Evolutionary conservation across 1,140 invertebrate species (phyloP), one percentile per base, ranked within the genome.

Genomic region (Drosophila saltans): DNA sequence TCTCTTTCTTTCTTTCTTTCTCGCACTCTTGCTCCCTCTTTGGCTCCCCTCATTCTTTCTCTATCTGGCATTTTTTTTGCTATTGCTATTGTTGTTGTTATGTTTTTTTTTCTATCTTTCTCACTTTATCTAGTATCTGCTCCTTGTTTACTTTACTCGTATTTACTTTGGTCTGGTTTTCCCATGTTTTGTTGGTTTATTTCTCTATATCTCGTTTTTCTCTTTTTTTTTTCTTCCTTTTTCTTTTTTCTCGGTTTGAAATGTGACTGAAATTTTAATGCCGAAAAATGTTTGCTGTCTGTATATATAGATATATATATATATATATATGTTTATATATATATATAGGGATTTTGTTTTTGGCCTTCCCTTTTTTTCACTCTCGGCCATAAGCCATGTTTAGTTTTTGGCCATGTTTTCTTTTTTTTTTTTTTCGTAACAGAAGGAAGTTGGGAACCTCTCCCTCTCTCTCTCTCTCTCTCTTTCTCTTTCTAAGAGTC

Each of bases 181-280:
- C 45, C 45, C 45, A 52, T 52, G 45, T 52, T 36, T 36, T 52
- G 45, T 52, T 64, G 33, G 58, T 63, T 30, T 57, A 21, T 75
- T 58, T 80, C 68, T 67, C 68, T 67, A 68, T 68, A 52, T 78
- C 70, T 73, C 24, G 10, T 62, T 66, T 40, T 56, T 72, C 68
- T 63, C 69, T 68, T 62, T 76, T 40, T 40, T 72, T 59, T 61
- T 75, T 81, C 74, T 69, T 75, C 75, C 28, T 30, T 30, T 30
- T 30, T 4, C 4, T 30, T 30, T 30, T 70, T 86, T 69, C 82
- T 80, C 77, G 72, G 66, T 88, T 88, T 74, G 80, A 74, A 71
- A 88, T 86, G 82, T 86, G 82, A 86, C 82, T 86, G 83, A 86
- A 86, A 86, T 86, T 77, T 88, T 80, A 88, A 86, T 88, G 83